A percentile compares a stretch with the other conserved stretches of the same genome.
Evolutionary conservation across 2,113 vertebrate species (phyloP).

Genomic region (Microcebus griseorufus): DNA sequence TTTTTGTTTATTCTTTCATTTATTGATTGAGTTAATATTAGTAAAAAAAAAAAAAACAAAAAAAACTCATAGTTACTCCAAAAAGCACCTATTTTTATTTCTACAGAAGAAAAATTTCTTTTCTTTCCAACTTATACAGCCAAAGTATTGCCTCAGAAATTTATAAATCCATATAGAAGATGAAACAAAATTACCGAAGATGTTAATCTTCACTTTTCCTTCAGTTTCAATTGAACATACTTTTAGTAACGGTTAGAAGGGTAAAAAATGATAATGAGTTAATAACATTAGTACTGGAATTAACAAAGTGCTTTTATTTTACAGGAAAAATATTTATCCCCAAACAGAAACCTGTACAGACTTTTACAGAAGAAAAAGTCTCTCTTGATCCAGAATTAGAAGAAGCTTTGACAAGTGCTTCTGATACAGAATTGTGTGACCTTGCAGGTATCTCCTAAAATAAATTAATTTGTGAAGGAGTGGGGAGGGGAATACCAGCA

Average conservation of each 20-base stretch:
- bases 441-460: constrained; percentile 90
- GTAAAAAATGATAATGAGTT: constrained; percentile 9
- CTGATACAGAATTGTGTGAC: constrained; percentile 96
- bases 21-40: background rate
- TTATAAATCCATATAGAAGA: background rate
- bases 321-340: constrained; percentile 95
- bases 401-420: constrained; percentile 96
- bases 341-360: constrained; percentile 92
- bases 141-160: background rate
- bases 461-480: background rate
- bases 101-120: background rate
- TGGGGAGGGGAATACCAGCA: background rate
- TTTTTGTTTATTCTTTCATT: background rate
- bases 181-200: background rate
- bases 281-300: background rate
- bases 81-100: constrained; percentile 52
- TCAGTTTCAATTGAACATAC: background rate
- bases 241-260: background rate
- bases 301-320: constrained; percentile 74
- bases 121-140: background rate
- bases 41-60: background rate
- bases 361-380: constrained; percentile 90
- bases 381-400: constrained; percentile 97
- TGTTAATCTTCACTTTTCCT: constrained; percentile 7
- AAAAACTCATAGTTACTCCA: background rate